These are phyloP conservation scores for Hermetia illucens DNA, from an alignment of 1,140 invertebrate genomes.

Conservation along the genomic window DNA sequence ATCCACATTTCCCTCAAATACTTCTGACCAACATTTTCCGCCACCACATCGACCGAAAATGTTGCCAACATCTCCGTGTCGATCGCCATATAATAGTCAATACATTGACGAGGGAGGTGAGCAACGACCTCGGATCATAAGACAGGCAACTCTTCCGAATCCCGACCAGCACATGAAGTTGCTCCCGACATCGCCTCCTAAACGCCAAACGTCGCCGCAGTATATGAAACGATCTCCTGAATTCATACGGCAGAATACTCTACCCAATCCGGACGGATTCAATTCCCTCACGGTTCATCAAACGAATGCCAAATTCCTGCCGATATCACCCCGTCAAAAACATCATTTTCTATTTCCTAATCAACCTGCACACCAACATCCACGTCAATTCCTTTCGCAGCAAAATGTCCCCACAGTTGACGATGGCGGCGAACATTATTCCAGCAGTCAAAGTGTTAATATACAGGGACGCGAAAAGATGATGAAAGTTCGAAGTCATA, in stretches of 20 bases:
- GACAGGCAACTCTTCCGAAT: constrained; percentile 28
- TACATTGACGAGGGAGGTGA: neutral
- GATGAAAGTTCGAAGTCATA: constrained; percentile 31
- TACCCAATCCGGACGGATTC: constrained; percentile 28
- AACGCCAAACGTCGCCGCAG: constrained; percentile 27
- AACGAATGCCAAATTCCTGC: constrained; percentile 20
- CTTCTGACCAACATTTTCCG: constrained; percentile 6
- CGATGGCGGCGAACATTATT: constrained; percentile 24
- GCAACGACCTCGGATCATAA: constrained; percentile 23
- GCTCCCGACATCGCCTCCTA: constrained; percentile 27
- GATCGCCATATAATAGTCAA: neutral
- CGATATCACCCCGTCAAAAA: constrained; percentile 27
- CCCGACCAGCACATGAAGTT: constrained; percentile 29
- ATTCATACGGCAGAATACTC: constrained; percentile 27
- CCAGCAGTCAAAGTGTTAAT: constrained; percentile 29
- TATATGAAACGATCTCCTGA: constrained; percentile 25
- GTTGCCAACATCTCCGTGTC: constrained; percentile 16
- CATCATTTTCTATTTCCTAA: constrained; percentile 30
- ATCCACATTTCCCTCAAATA: constrained; percentile 23
- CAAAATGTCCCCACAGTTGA: constrained; percentile 24
- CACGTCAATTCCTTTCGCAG: constrained; percentile 25
- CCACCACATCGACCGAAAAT: constrained; percentile 20
- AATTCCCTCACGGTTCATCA: constrained; percentile 24
- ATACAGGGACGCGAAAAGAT: constrained; percentile 28
- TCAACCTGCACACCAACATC: constrained; percentile 16